Evolutionary conservation across 2,113 vertebrate genomes (phyloP).

Genomic region (Fulica atra): DNA sequence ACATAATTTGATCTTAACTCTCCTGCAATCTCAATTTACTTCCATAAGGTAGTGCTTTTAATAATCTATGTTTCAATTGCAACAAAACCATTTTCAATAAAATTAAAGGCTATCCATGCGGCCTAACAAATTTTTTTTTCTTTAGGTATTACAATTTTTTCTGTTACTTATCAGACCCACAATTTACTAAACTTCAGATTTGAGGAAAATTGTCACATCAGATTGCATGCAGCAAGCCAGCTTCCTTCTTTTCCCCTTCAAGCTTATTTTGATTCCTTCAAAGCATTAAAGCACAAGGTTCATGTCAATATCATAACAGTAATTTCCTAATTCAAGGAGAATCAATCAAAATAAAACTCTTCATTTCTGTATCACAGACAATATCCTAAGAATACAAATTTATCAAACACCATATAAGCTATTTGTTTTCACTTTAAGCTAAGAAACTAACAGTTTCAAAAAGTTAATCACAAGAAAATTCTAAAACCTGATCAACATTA

Average conservation of each 20-base stretch:
- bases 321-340: neutral
- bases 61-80: neutral
- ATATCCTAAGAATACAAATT: neutral
- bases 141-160: neutral
- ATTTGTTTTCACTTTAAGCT: neutral
- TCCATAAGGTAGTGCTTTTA: neutral
- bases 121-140: neutral
- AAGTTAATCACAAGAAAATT: neutral
- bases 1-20: neutral
- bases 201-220: neutral
- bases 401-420: neutral
- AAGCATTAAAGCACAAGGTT: neutral
- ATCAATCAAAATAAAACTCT: neutral
- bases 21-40: neutral
- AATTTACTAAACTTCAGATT: neutral
- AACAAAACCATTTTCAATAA: neutral
- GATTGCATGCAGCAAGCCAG: fast-evolving
- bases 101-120: neutral
- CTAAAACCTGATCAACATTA: neutral
- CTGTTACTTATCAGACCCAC: neutral
- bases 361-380: neutral
- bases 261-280: neutral
- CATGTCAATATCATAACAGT: neutral
- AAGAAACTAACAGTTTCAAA: neutral
- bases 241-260: neutral